Conservation (phyloP, 2,113 vertebrate genomes). For the Neoarius graeffei region DNA sequence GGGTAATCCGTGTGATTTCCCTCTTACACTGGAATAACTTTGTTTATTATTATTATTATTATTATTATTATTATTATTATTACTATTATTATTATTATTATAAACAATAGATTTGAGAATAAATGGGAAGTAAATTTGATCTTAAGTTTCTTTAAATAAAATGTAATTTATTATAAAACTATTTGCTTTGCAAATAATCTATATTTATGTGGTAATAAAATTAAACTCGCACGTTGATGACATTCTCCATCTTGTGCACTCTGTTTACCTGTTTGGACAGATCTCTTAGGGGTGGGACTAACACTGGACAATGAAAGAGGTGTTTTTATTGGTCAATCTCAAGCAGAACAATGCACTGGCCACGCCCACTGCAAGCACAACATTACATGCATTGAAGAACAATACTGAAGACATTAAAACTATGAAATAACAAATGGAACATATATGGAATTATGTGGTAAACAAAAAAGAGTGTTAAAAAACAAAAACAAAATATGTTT, state of each 20-base stretch:
- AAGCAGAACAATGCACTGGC: too few species aligned
- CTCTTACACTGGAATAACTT: neutral
- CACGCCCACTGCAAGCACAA: neutral
- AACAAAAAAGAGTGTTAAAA: too few species aligned
- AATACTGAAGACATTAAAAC: too few species aligned
- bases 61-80: too few species aligned
- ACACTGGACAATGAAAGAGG: neutral
- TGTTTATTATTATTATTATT: too few species aligned
- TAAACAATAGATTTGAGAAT: neutral
- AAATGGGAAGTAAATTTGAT: neutral
- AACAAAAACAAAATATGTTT: too few species aligned
- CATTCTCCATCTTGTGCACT: neutral
- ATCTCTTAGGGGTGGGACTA: neutral
- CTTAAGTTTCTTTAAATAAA: neutral
- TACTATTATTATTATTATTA: neutral
- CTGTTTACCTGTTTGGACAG: neutral
- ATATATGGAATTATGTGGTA: too few species aligned
- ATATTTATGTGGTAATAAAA: neutral
- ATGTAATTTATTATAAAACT: neutral
- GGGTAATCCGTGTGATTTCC: conserved; percentile 52
- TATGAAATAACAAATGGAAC: too few species aligned
- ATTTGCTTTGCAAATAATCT: neutral
- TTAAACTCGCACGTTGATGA: neutral
- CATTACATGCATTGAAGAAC: too few species aligned
- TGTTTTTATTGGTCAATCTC: neutral